phyloP scores from a whole-genome alignment of 1,140 invertebrate genomes.

The Drosophila sp. region DNA sequence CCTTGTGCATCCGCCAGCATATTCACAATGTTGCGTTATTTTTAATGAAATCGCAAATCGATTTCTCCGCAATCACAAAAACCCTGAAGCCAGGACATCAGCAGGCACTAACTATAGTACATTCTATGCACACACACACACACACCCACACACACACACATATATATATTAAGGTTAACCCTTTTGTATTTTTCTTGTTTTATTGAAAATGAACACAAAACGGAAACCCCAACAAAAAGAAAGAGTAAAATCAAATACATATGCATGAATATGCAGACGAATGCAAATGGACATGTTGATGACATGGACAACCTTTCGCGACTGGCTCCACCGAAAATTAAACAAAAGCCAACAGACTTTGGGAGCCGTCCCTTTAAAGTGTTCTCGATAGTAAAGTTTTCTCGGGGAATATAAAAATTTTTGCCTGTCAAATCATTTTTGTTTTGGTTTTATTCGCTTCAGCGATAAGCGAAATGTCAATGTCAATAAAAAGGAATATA shows the following conservation, averaged over 20 bases:
- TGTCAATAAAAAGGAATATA: constrained; percentile 59
- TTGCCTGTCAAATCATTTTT: constrained; percentile 51
- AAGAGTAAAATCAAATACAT: constrained; percentile 5
- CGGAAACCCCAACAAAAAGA: constrained; percentile 18
- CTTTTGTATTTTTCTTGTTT: constrained; percentile 17
- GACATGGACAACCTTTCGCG: constrained; percentile 14
- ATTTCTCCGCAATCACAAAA: constrained; percentile 12
- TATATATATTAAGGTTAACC: constrained; percentile 23
- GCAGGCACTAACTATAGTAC: not conserved
- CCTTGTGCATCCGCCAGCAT: constrained; percentile 7
- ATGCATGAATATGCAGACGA: constrained; percentile 27
- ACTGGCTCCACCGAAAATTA: not conserved
- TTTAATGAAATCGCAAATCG: constrained; percentile 56
- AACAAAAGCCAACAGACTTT: not conserved
- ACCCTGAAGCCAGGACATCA: constrained; percentile 12
- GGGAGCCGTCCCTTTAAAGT: constrained; percentile 8
- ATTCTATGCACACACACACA: no score
- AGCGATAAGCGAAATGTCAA: constrained; percentile 59
- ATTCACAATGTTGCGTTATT: constrained; percentile 50
- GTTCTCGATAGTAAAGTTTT: constrained; percentile 14
- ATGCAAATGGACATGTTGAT: constrained; percentile 41
- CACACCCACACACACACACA: no score
- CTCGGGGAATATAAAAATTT: constrained; percentile 25
- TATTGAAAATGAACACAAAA: constrained; percentile 4
- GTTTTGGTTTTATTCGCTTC: constrained; percentile 42